Percentiles rank a stretch among this genome's conserved stretches.
Conservation (phyloP, 2,113 vertebrate species). For the Indri indri region DNA sequence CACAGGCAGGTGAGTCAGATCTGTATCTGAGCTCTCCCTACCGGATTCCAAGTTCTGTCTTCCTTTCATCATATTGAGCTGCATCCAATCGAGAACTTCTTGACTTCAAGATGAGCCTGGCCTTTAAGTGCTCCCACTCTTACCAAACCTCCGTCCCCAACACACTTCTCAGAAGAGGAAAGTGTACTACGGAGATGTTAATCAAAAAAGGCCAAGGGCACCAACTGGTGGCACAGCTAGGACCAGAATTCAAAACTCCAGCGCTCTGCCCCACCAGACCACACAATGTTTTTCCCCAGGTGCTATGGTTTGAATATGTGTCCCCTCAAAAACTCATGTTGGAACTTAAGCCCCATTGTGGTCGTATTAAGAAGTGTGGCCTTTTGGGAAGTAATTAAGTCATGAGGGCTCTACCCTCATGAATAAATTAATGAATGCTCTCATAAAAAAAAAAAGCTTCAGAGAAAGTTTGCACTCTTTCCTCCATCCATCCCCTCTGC, state of each 20-base stretch:
- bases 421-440: background rate
- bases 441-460: background rate
- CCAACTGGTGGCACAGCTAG: background rate
- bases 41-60: background rate
- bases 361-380: background rate
- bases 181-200: background rate
- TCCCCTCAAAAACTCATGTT: background rate
- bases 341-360: background rate
- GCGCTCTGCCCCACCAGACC: background rate
- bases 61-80: background rate
- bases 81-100: background rate
- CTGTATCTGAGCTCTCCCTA: background rate
- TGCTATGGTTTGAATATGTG: no score
- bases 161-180: background rate
- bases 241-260: background rate
- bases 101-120: background rate
- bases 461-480: background rate
- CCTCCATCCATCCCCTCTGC: background rate
- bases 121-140: background rate
- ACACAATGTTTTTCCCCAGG: background rate
- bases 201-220: background rate
- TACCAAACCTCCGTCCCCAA: background rate
- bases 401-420: background rate
- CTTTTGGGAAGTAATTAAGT: background rate
- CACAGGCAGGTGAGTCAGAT: background rate